A percentile compares a stretch with the other conserved stretches of the same genome.
phyloP scores from a whole-genome alignment of 2,888 invertebrate genomes.

The Lymantria dispar region DNA sequence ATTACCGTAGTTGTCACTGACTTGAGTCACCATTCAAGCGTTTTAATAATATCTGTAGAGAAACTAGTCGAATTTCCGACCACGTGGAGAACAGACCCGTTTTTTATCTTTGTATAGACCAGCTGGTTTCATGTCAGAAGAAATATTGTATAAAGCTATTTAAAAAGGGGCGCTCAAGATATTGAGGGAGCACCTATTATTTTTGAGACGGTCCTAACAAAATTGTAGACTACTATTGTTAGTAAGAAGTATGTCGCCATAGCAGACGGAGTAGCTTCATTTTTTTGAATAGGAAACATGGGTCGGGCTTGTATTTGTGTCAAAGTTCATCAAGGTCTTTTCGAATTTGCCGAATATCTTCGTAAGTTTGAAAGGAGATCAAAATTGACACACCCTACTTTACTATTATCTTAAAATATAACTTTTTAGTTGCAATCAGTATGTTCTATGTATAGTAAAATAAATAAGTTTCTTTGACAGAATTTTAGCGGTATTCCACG shows the following conservation, averaged over 20 bases:
- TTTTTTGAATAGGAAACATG: slow-evolving; percentile 52
- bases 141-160: slow-evolving; percentile 62
- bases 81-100: slow-evolving; percentile 59
- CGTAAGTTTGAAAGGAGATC: slow-evolving; percentile 11
- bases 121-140: slow-evolving; percentile 71
- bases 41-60: slow-evolving; percentile 35
- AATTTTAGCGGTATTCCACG: too few species aligned
- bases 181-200: slow-evolving; percentile 62
- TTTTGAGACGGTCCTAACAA: slow-evolving; percentile 47
- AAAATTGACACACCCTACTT: slow-evolving; percentile 15
- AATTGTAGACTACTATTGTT: slow-evolving; percentile 54
- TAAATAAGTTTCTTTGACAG: too few species aligned
- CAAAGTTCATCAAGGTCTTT: slow-evolving; percentile 64
- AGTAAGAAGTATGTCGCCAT: slow-evolving; percentile 53
- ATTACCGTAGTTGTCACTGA: slow-evolving; percentile 33
- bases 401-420: background rate
- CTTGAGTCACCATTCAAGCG: slow-evolving; percentile 28
- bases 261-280: slow-evolving; percentile 43
- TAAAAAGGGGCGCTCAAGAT: slow-evolving; percentile 59
- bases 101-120: slow-evolving; percentile 64
- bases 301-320: slow-evolving; percentile 57
- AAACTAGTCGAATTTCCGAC: slow-evolving; percentile 60
- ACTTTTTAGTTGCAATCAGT: too few species aligned
- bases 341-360: slow-evolving; percentile 22
- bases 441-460: too few species aligned